Conservation (phyloP, 1,140 invertebrate species). For the Drosophila neocordata region DNA sequence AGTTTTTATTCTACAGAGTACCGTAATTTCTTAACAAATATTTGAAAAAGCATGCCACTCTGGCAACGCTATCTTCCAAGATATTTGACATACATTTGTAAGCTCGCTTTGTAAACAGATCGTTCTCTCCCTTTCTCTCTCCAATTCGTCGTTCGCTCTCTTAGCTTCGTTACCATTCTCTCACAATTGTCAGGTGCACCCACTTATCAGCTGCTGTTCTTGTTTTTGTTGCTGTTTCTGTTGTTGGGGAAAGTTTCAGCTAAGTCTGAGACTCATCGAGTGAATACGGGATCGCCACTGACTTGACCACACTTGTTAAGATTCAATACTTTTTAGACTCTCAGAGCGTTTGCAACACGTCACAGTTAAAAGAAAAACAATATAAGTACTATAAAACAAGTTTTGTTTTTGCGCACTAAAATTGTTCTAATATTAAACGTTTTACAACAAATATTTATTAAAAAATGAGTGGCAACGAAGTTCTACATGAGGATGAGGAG, state of each 20-base stretch:
- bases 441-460: conserved; percentile 15
- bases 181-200: conserved; percentile 59
- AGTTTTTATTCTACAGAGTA: neutral
- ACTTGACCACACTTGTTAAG: conserved; percentile 69
- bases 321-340: conserved; percentile 78
- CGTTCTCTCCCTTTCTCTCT: conserved; percentile 1
- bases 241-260: conserved; percentile 75
- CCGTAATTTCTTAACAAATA: neutral
- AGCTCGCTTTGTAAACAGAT: conserved; percentile 37
- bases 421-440: neutral
- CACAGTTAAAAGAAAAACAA: conserved; percentile 50
- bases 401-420: neutral
- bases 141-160: conserved; percentile 11
- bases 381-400: conserved; percentile 7
- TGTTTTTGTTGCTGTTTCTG: conserved; percentile 37
- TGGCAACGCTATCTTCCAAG: conserved; percentile 41
- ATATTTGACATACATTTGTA: conserved; percentile 16
- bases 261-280: conserved; percentile 17
- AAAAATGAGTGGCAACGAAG: conserved; percentile 53
- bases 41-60: conserved; percentile 43
- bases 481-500: conserved; percentile 35
- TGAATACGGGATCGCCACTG: conserved; percentile 52
- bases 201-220: conserved; percentile 46
- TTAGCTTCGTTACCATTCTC: conserved; percentile 25
- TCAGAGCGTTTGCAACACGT: conserved; percentile 71